Evolutionary conservation across 2,113 vertebrate species (phyloP).

Genomic region (Mellivora capensis): DNA sequence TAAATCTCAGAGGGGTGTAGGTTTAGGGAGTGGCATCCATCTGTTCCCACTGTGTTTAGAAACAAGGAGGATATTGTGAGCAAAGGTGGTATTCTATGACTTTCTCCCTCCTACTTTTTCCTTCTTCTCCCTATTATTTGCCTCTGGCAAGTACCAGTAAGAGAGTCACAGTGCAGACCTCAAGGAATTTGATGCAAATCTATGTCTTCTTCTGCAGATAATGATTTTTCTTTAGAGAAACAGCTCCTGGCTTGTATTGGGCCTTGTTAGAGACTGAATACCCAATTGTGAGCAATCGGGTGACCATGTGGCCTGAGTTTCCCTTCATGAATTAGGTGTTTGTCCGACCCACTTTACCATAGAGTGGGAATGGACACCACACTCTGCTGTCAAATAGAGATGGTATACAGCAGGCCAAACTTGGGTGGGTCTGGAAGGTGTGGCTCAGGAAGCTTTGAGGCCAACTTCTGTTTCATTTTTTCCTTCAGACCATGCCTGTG

Average conservation of each 20-base stretch:
- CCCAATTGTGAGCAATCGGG: not conserved
- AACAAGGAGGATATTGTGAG: not conserved
- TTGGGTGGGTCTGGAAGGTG: not conserved
- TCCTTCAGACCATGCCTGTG: not conserved
- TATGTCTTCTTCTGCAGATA: not conserved
- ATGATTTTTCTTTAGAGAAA: not conserved
- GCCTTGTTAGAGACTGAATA: not conserved
- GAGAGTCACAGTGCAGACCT: not conserved
- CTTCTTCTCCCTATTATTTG: not conserved
- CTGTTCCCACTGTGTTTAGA: not conserved
- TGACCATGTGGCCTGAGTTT: not conserved
- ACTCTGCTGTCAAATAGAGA: not conserved
- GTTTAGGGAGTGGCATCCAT: not conserved
- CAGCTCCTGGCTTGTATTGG: not conserved
- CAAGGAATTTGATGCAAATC: not conserved
- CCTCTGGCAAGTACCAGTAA: not conserved
- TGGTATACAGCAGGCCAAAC: not conserved
- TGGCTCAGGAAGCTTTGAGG: not conserved
- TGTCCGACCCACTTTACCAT: not conserved
- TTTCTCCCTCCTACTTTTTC: not conserved
- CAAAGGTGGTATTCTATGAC: not conserved
- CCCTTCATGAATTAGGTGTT: not conserved
- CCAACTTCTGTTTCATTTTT: not conserved
- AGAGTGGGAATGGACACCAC: not conserved
- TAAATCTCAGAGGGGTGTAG: not conserved